These are phyloP conservation scores for Yponomeuta sedellus DNA, from an alignment of 2,888 invertebrate species.

Conservation along the genomic window DNA sequence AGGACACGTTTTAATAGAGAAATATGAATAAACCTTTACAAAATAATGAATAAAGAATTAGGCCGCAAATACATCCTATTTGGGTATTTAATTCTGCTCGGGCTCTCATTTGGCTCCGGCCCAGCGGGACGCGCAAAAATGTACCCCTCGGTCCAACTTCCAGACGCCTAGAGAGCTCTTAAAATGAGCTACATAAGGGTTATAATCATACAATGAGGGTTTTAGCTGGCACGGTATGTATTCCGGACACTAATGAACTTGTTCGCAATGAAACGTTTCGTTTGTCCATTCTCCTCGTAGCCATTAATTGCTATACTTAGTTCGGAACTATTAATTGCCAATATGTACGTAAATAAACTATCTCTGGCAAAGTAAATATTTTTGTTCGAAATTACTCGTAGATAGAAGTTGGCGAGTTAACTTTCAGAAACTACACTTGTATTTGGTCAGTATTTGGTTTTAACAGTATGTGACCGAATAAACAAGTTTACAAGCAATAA, in stretches of 20 bases:
- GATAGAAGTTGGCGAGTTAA: too few species aligned
- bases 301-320: background rate
- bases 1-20: background rate
- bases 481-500: too few species aligned
- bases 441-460: too few species aligned
- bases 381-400: too few species aligned
- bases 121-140: conserved; percentile 28
- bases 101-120: conserved; percentile 39
- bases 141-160: background rate
- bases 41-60: conserved; percentile 2
- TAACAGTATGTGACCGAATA: too few species aligned
- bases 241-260: background rate
- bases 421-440: too few species aligned
- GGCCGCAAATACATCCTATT: conserved; percentile 22
- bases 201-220: background rate
- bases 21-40: background rate
- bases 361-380: background rate
- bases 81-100: conserved; percentile 40
- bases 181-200: background rate
- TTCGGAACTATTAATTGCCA: background rate
- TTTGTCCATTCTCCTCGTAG: background rate
- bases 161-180: background rate
- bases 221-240: background rate
- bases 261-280: background rate
- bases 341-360: background rate